Percentiles rank a stretch among this genome's conserved stretches.
Evolutionary conservation across 1,140 invertebrate genomes (phyloP).

Genomic region (Alviniconcha marisindica): DNA sequence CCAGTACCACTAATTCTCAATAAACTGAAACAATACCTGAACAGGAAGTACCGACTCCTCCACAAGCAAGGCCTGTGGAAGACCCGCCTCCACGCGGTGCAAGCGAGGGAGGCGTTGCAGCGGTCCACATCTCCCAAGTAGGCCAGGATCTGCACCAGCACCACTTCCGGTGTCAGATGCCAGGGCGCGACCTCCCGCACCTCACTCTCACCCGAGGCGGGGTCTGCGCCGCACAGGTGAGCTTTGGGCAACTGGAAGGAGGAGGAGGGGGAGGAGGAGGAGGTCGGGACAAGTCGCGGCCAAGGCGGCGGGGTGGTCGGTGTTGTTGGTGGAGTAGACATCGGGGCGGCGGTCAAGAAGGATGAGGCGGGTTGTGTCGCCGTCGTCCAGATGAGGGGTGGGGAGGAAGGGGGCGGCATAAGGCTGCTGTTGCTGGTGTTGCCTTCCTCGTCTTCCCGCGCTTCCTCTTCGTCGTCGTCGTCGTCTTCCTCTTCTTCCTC

Average conservation of each 20-base stretch:
- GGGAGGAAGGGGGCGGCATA: neutral
- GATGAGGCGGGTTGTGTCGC: too few relatives aligned
- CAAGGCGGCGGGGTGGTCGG: too few relatives aligned
- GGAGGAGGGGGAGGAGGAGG: neutral
- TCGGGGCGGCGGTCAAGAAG: too few relatives aligned
- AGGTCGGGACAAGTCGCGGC: too few relatives aligned
- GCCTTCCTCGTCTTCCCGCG: neutral
- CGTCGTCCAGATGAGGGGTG: neutral
- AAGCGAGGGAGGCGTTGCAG: neutral
- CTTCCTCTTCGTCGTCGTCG: neutral
- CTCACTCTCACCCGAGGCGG: neutral
- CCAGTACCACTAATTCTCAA: too few relatives aligned
- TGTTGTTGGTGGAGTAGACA: too few relatives aligned
- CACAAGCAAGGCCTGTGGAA: neutral
- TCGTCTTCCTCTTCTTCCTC: neutral
- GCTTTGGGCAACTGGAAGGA: neutral
- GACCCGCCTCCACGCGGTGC: neutral
- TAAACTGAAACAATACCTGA: too few relatives aligned
- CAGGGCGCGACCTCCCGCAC: neutral
- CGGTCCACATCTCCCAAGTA: conserved; percentile 5
- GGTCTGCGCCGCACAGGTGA: neutral
- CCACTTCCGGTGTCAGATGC: neutral
- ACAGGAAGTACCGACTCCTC: neutral
- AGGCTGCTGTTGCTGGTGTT: conserved; percentile 22
- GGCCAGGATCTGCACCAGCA: conserved; percentile 6